These are phyloP conservation scores for Netelia melanura DNA, from an alignment of 2,888 invertebrate species.

Conservation along the genomic window DNA sequence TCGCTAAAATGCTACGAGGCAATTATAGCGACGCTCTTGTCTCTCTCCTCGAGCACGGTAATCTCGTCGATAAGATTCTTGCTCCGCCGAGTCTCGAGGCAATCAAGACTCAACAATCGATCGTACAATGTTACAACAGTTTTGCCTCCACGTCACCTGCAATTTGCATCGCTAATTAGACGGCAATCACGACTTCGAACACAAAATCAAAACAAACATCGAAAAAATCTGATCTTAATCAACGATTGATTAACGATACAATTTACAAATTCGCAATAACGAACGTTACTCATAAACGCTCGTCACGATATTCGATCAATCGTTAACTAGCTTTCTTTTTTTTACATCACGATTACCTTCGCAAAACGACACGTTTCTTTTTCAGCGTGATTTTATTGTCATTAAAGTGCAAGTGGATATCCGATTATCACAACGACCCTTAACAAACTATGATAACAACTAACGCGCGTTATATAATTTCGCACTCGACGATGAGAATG, in stretches of 20 bases:
- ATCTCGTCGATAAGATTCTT: conserved; percentile 78
- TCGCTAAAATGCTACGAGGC: conserved; percentile 79
- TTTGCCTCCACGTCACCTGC: conserved; percentile 69
- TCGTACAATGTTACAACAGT: conserved; percentile 82
- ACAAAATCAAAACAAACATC: background rate
- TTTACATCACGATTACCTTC: background rate
- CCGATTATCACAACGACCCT: conserved; percentile 72
- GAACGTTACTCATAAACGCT: too few relatives aligned
- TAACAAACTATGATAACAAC: conserved; percentile 63
- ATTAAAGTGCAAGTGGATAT: conserved; percentile 72
- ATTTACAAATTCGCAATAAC: too few relatives aligned
- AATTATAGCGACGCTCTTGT: conserved; percentile 79
- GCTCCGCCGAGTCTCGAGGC: conserved; percentile 79
- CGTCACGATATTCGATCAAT: too few relatives aligned
- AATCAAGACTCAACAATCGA: conserved; percentile 82
- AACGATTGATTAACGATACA: too few relatives aligned
- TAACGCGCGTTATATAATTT: conserved; percentile 36
- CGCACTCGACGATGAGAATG: conserved; percentile 18
- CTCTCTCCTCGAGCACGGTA: conserved; percentile 78
- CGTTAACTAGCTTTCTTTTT: too few relatives aligned
- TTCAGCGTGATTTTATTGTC: conserved; percentile 70
- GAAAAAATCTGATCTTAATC: background rate
- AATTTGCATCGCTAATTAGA: conserved; percentile 11
- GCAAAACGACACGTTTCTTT: background rate
- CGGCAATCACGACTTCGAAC: background rate